phyloP scores from a whole-genome alignment of 2,888 invertebrate genomes.

The Thelaira solivaga region DNA sequence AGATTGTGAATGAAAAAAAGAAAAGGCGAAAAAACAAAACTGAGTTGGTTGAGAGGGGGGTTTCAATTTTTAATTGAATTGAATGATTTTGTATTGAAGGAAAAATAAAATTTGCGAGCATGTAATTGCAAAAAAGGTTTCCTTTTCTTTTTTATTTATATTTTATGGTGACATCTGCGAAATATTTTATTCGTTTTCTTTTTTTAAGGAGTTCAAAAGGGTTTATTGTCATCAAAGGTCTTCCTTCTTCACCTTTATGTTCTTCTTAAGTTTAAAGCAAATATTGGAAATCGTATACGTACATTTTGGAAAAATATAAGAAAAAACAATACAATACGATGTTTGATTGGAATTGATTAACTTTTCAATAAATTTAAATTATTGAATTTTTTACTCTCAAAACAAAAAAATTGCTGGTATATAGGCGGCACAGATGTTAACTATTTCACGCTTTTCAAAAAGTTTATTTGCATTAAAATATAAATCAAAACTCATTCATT shows the following conservation, averaged over 20 bases:
- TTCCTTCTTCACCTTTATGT: constrained; percentile 39
- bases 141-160: background rate
- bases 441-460: background rate
- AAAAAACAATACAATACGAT: constrained; percentile 40
- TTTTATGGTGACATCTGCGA: constrained; percentile 57
- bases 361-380: constrained; percentile 32
- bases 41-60: background rate
- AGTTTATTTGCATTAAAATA: constrained; percentile 40
- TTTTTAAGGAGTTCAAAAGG: constrained; percentile 46
- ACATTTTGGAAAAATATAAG: background rate
- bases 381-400: background rate
- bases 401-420: background rate
- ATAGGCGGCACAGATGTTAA: background rate
- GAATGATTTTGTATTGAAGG: constrained; percentile 47
- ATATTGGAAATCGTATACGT: constrained; percentile 4
- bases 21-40: background rate
- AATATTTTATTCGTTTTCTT: constrained; percentile 21
- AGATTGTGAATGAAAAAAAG: background rate
- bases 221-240: constrained; percentile 18
- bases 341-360: constrained; percentile 61
- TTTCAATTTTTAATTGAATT: constrained; percentile 57
- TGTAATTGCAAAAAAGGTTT: constrained; percentile 71
- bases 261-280: constrained; percentile 15
- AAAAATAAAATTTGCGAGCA: constrained; percentile 72
- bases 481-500: constrained; percentile 6